Percentiles rank a stretch among this genome's conserved stretches.
These are phyloP conservation scores for Xenopus borealis DNA, from an alignment of 2,113 vertebrate genomes.

Conservation along the genomic window DNA sequence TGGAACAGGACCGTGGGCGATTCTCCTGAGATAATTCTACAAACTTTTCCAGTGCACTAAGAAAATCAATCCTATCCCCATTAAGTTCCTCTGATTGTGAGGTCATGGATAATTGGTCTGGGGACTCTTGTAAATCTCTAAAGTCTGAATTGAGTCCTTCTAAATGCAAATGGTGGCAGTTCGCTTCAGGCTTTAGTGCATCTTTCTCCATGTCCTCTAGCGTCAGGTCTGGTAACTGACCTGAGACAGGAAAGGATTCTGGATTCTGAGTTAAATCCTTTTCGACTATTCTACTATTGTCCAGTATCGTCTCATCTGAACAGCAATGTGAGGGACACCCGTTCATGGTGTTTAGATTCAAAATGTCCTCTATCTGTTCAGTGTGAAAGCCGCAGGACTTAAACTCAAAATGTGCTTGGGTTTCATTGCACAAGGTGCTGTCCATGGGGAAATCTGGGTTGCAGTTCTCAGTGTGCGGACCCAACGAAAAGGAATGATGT, in stretches of 20 bases:
- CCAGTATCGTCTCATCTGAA: slow-evolving; percentile 56
- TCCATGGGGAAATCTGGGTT: slow-evolving; percentile 50
- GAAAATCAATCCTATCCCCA: slow-evolving; percentile 87
- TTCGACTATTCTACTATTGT: slow-evolving; percentile 61
- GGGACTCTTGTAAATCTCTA: slow-evolving; percentile 64
- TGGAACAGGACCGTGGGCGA: slow-evolving; percentile 59
- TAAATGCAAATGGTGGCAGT: slow-evolving; percentile 68
- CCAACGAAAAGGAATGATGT: slow-evolving; percentile 56
- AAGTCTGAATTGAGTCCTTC: slow-evolving; percentile 65
- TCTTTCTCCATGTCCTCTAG: slow-evolving; percentile 72
- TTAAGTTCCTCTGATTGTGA: slow-evolving; percentile 65
- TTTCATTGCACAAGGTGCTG: slow-evolving; percentile 52
- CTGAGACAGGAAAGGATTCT: slow-evolving; percentile 54
- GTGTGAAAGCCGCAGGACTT: slow-evolving; percentile 57
- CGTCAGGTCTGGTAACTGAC: slow-evolving; percentile 61
- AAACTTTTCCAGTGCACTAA: slow-evolving; percentile 90
- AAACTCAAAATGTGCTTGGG: slow-evolving; percentile 65
- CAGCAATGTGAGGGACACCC: slow-evolving; percentile 64
- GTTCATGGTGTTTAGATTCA: slow-evolving; percentile 75
- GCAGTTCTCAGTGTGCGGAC: slow-evolving; percentile 53
- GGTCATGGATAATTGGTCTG: slow-evolving; percentile 58
- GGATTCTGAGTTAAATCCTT: slow-evolving; percentile 65
- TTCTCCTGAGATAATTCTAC: slow-evolving; percentile 84
- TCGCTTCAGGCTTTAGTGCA: slow-evolving; percentile 66
- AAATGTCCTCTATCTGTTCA: slow-evolving; percentile 71